These are phyloP conservation scores for Chaenogobius annularis DNA, from an alignment of 2,113 vertebrate genomes.

Conservation along the genomic window DNA sequence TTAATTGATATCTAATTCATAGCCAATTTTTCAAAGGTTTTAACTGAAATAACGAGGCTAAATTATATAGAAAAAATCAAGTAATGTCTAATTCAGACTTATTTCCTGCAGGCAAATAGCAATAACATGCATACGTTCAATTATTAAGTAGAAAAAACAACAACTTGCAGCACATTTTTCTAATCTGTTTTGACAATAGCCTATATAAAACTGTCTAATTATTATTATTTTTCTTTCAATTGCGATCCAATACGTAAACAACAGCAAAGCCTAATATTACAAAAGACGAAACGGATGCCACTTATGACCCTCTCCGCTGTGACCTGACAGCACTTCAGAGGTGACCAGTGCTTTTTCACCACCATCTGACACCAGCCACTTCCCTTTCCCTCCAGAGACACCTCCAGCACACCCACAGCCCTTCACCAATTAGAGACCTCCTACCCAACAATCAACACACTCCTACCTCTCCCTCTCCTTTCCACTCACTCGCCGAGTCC, in stretches of 20 bases:
- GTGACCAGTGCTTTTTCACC: neutral
- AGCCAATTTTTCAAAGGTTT: too few relatives aligned
- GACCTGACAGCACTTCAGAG: neutral
- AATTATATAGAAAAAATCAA: too few relatives aligned
- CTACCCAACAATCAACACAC: conserved; percentile 15
- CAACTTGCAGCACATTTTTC: too few relatives aligned
- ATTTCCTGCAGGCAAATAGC: too few relatives aligned
- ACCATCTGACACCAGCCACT: neutral
- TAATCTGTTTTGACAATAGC: too few relatives aligned
- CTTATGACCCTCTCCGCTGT: neutral
- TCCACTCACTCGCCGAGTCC: neutral
- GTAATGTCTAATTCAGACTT: too few relatives aligned
- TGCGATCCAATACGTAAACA: neutral
- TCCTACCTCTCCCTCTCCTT: neutral
- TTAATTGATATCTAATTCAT: too few relatives aligned
- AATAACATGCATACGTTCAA: too few relatives aligned
- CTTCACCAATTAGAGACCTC: conserved; percentile 23
- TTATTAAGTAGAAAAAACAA: too few relatives aligned
- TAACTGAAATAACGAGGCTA: too few relatives aligned
- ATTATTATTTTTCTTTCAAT: neutral
- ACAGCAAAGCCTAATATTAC: neutral
- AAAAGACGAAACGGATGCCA: neutral
- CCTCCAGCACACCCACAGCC: neutral
- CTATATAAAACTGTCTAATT: neutral
- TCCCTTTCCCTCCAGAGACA: neutral